Evolutionary conservation across 2,888 invertebrate genomes (phyloP).

Genomic region (Ennomos erosarius): DNA sequence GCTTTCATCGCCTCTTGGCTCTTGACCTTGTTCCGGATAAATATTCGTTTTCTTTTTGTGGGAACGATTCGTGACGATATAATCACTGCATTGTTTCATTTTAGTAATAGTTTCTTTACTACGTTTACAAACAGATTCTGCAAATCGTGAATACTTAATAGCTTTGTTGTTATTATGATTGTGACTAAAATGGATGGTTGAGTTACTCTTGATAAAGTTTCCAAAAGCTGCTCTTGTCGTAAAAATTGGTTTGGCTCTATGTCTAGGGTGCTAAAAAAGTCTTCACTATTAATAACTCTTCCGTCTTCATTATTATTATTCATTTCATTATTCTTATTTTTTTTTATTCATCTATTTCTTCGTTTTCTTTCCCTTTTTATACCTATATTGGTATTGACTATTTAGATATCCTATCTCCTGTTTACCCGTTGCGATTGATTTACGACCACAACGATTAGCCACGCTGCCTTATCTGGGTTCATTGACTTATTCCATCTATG

Average conservation of each 20-base stretch:
- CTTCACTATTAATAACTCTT: too few species aligned
- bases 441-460: conserved; percentile 23
- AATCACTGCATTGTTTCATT: conserved; percentile 34
- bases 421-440: conserved; percentile 26
- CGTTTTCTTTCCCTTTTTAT: too few species aligned
- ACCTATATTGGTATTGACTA: neutral
- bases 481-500: conserved; percentile 24
- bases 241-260: too few species aligned
- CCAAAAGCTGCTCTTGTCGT: too few species aligned
- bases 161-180: too few species aligned
- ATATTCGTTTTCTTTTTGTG: conserved; percentile 38
- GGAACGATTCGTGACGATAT: conserved; percentile 29
- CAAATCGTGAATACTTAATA: too few species aligned
- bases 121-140: neutral
- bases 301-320: too few species aligned
- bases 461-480: conserved; percentile 25
- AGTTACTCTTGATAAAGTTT: too few species aligned
- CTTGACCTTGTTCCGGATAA: conserved; percentile 33
- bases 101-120: conserved; percentile 14
- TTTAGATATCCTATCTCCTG: conserved; percentile 11
- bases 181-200: too few species aligned
- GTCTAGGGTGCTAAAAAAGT: too few species aligned
- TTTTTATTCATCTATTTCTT: too few species aligned
- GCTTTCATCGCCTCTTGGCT: conserved; percentile 26
- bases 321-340: too few species aligned